These are phyloP conservation scores for Chanos chanos DNA, from an alignment of 2,797 vertebrate genomes.

Conservation along the genomic window DNA sequence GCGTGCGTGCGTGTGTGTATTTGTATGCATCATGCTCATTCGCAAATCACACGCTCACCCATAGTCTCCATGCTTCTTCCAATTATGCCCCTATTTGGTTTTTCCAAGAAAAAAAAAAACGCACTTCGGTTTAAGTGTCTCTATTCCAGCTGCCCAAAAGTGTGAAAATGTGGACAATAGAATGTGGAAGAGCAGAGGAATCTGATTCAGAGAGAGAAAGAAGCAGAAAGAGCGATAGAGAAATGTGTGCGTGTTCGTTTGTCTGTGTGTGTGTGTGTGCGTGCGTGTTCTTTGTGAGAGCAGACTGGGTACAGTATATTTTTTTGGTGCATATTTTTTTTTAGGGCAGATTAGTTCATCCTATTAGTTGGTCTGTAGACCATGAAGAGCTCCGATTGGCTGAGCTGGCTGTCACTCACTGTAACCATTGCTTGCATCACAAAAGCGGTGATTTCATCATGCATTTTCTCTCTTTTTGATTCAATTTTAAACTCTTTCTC, in stretches of 20 bases:
- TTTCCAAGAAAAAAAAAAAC: too few species aligned
- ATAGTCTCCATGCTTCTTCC: too few species aligned
- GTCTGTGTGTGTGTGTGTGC: neutral
- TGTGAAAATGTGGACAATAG: too few species aligned
- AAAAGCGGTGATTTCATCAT: constrained; percentile 23
- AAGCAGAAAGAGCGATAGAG: neutral
- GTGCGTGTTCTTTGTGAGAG: neutral
- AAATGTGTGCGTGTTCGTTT: neutral
- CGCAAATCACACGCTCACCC: too few species aligned
- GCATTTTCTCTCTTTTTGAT: neutral
- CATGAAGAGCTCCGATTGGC: constrained; percentile 18
- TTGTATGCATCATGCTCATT: too few species aligned
- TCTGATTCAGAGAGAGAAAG: neutral
- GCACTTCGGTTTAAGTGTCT: too few species aligned
- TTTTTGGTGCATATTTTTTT: too few species aligned
- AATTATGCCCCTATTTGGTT: too few species aligned
- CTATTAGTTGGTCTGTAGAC: constrained; percentile 22
- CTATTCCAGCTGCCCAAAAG: too few species aligned
- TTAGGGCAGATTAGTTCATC: constrained; percentile 11
- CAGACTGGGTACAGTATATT: neutral
- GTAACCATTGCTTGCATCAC: constrained; percentile 31
- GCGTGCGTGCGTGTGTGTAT: too few species aligned
- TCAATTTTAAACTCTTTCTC: neutral
- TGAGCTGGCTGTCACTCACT: constrained; percentile 8
- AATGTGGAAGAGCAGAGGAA: too few species aligned